phyloP scores from a whole-genome alignment of 1,140 invertebrate species.

The Nixonia krombeini region DNA sequence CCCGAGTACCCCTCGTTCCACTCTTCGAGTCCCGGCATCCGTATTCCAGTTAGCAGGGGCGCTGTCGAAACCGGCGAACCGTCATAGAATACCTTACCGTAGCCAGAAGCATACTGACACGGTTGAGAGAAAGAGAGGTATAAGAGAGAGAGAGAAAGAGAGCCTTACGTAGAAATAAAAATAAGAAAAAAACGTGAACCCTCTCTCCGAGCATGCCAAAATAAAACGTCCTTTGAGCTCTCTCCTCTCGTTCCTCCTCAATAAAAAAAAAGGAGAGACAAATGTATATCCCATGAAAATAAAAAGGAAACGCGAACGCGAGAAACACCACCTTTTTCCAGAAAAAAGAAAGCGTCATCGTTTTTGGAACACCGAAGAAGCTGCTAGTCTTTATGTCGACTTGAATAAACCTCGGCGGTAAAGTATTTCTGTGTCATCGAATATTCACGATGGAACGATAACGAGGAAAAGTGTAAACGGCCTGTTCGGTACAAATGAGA shows the following conservation, averaged over 20 bases:
- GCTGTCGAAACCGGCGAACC: constrained; percentile 62
- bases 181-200: constrained; percentile 62
- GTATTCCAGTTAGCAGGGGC: constrained; percentile 65
- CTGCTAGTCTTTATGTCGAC: no score
- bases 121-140: constrained; percentile 33
- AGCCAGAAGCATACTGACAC: constrained; percentile 33
- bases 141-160: no score
- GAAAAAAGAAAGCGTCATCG: no score
- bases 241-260: constrained; percentile 10
- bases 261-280: constrained; percentile 14
- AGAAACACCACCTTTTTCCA: no score
- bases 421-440: no score
- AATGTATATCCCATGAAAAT: no score
- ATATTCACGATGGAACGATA: no score
- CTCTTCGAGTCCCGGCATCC: constrained; percentile 48
- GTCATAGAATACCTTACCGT: constrained; percentile 64
- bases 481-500: no score
- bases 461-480: no score
- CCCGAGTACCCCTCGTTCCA: constrained; percentile 8
- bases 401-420: no score
- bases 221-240: constrained; percentile 58
- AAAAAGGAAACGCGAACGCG: no score
- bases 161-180: constrained; percentile 47
- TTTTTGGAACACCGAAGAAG: no score
- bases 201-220: constrained; percentile 56